Percentiles rank a stretch among this genome's conserved stretches.
Conservation (phyloP, 2,797 vertebrate species). For the Salarias fasciatus region DNA sequence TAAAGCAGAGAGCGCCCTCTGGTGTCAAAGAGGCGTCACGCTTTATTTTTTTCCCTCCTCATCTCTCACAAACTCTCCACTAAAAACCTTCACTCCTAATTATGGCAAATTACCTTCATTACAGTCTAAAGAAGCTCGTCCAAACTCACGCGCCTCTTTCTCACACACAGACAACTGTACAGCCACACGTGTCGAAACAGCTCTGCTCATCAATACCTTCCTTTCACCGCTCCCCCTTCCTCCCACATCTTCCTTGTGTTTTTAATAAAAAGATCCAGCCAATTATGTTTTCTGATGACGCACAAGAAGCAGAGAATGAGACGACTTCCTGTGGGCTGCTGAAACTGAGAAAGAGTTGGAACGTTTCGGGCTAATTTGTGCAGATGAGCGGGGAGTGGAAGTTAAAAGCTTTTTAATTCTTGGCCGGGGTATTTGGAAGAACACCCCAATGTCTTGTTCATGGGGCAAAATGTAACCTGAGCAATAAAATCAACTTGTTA, state of each 20-base stretch:
- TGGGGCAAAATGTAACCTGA: neutral
- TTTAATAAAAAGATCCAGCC: conserved; percentile 21
- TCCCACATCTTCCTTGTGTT: conserved; percentile 20
- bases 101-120: conserved; percentile 27
- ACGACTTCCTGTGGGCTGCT: conserved; percentile 18
- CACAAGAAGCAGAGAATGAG: conserved; percentile 23
- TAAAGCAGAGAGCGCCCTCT: conserved; percentile 64
- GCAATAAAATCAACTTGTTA: neutral
- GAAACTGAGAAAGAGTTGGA: conserved; percentile 28
- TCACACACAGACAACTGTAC: neutral
- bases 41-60: neutral
- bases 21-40: conserved; percentile 33
- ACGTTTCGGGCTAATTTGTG: conserved; percentile 23
- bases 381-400: conserved; percentile 8
- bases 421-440: neutral
- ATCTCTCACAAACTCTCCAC: neutral
- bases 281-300: conserved; percentile 34
- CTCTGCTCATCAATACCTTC: conserved; percentile 7
- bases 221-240: conserved; percentile 1
- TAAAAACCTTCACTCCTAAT: conserved; percentile 19
- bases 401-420: conserved; percentile 17
- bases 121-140: neutral
- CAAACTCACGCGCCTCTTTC: neutral
- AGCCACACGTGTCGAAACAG: neutral
- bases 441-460: neutral